Evolutionary conservation across 2,797 vertebrate genomes (phyloP).

Genomic region (Pangasius djambal): DNA sequence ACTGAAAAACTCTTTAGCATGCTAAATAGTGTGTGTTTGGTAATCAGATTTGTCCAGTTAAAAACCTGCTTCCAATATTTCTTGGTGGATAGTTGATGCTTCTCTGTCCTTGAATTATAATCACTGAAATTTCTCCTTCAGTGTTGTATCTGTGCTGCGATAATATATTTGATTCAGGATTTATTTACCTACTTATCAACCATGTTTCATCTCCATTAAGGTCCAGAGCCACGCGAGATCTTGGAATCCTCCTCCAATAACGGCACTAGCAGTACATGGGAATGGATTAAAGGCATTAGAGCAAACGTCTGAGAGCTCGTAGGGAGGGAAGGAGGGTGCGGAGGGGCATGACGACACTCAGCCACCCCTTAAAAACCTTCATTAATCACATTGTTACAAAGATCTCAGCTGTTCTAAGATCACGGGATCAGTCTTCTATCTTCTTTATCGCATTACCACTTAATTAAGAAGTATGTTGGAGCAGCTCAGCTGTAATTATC

Average conservation of each 20-base stretch:
- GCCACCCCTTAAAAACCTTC: conserved; percentile 33
- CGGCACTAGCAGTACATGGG: neutral
- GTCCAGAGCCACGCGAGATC: neutral
- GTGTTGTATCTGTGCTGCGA: neutral
- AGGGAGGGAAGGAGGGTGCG: conserved; percentile 45
- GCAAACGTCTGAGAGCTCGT: neutral
- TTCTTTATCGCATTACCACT: conserved; percentile 87
- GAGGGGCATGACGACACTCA: conserved; percentile 57
- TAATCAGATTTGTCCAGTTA: neutral
- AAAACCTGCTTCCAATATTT: neutral
- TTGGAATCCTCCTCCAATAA: neutral
- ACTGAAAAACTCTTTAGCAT: neutral
- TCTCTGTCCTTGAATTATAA: neutral
- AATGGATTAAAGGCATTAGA: conserved; percentile 40
- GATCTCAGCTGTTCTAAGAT: conserved; percentile 74
- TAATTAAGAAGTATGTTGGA: conserved; percentile 91
- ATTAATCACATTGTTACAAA: conserved; percentile 73
- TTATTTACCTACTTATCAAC: conserved; percentile 21
- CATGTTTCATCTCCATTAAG: conserved; percentile 1
- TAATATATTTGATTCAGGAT: conserved; percentile 2
- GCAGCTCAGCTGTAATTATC: conserved; percentile 87
- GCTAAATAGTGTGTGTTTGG: neutral
- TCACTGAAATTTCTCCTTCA: neutral
- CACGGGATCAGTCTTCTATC: conserved; percentile 71
- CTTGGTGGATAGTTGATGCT: neutral